Evolutionary conservation across 2,113 vertebrate genomes (phyloP), one percentile per base, ranked within the genome.

Genomic region (Salvator merianae): DNA sequence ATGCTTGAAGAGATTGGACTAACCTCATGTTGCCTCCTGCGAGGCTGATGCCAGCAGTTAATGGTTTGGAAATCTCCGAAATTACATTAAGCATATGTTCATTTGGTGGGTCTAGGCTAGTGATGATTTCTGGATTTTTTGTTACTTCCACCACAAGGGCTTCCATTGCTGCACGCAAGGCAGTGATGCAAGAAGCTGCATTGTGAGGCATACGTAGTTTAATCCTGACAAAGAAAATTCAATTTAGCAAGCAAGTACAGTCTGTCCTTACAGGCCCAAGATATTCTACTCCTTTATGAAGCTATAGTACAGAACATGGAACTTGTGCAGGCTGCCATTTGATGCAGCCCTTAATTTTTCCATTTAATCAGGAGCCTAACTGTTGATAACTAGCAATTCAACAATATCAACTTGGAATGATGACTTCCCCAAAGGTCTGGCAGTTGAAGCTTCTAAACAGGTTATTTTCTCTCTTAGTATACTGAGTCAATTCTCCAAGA

Each of bases 141-240:
- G 95, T 97, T 36, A 98, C 98, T 30, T 98, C 97, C 78, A 99
- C 98, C 68, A 99, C 97, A 16, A 99, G 93, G 3, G 97, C 98
- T 92, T 99, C 99, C 94, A 98, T 87, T 0, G 95, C 97, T 0
- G 98, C 97, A 30, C 97, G 94, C 77, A 99, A 92, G 5, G 96
- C 97, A 0, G 95, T 95, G 59, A 98, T 87, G 30, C 93, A 96
- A 6, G 97, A 97, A 0, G 97, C 98, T 12, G 93, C 94, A 0
- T 86, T 66, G 62, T 99, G 98, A 0, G 96, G 88, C 50, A 99
- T 94, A 86, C 85, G 93, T 71, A 99, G 92, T 86, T 97, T 98
- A 92, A 99, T 98, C 99, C 98, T 96, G 88, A 53, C 26, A 73
- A 30, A 86, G 32, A 81, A 16, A 80, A 83, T 68, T 40, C 0